phyloP scores from a whole-genome alignment of 2,888 invertebrate genomes.

The Allolobophora icterica region DNA sequence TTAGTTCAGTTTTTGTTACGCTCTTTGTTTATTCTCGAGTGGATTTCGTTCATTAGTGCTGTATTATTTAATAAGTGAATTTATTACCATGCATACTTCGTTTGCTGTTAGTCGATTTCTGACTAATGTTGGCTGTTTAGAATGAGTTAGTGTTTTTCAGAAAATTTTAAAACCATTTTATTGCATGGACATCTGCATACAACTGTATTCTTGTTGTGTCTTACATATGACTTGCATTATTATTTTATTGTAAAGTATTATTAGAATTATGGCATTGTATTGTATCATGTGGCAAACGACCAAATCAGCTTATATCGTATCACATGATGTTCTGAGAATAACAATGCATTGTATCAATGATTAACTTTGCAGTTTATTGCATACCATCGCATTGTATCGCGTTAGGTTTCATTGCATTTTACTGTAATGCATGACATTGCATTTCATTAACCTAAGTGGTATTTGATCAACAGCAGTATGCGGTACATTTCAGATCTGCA shows the following conservation, averaged over 20 bases:
- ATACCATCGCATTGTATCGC: neutral
- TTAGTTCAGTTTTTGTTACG: neutral
- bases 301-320: neutral
- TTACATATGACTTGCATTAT: neutral
- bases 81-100: neutral
- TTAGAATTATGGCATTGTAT: neutral
- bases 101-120: neutral
- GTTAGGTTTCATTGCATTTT: too few species aligned
- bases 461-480: neutral
- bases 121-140: neutral
- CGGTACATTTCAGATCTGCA: neutral
- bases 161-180: neutral
- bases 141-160: neutral
- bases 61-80: neutral
- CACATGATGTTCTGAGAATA: neutral
- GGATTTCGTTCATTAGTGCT: neutral
- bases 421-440: neutral
- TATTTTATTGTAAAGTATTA: neutral
- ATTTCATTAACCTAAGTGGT: neutral
- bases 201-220: neutral
- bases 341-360: neutral
- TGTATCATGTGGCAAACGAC: neutral
- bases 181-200: neutral
- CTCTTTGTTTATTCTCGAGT: neutral
- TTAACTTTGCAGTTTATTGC: neutral